Evolutionary conservation across 2,113 vertebrate species (phyloP), one percentile per base, ranked within the genome.

Genomic region (Pterocles orientalis): DNA sequence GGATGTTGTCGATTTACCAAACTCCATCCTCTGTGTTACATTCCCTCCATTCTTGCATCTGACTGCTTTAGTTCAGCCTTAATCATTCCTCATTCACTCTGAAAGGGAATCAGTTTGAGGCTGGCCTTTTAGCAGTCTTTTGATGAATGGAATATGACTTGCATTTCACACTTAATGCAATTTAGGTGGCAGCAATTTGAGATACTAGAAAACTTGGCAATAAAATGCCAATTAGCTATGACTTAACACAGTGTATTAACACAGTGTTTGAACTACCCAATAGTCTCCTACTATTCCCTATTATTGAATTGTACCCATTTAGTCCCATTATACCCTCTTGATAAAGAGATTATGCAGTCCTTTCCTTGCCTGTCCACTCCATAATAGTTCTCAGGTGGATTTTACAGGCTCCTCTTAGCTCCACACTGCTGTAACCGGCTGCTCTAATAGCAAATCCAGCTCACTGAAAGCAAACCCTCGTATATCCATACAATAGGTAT

Each of bases 191-290:
- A 88, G 86, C 71, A 88, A 33, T 85, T 82, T 64, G 85, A 89
- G 87, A 79, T 39, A 53, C 29, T 43, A 20, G 73, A 78, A 93
- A 79, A 85, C 61, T 45, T 88, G 70, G 88, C 94, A 97, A 87
- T 90, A 90, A 95, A 93, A 85, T 85, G 66, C 66, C 92, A 92
- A 80, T 95, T 96, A 94, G 53, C 75, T 90, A 58, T 69, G 75
- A 85, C 78, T 96, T 84, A 90, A 56, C 53, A 29, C 65, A 78
- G 69, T 43, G 41, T 70, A 20, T 70, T 77, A 90, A 60, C n/a
- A 62, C 20, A 65, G 61, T 47, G 61, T 53, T 79, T 79, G 53
- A 90, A 76, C 68, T 14, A 71, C 18, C 33, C 48, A 33, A 4
- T 43, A 41, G 34, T 82, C 81, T 86, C 68, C 50, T 53, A 7